Percentiles rank a stretch among this genome's conserved stretches.
These are phyloP conservation scores for Spinus olivaceus DNA, from an alignment of 2,797 vertebrate genomes.

Conservation along the genomic window DNA sequence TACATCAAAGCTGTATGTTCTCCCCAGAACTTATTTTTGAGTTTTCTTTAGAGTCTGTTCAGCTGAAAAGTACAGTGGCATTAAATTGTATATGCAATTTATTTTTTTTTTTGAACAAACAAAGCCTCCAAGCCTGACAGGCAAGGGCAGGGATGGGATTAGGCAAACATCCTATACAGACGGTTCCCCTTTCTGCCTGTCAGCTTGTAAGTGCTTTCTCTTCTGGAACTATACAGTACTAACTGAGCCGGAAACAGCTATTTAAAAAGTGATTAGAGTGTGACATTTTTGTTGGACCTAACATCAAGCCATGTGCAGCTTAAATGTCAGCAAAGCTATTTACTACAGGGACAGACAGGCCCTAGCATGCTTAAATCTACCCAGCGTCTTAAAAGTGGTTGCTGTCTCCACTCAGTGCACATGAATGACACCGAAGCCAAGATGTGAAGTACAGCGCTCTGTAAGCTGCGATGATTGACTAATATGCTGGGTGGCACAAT, in stretches of 20 bases:
- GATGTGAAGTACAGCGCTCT: neutral
- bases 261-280: constrained; percentile 53
- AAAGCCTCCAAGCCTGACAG: constrained; percentile 18
- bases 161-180: constrained; percentile 56
- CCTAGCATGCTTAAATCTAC: neutral
- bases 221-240: constrained; percentile 46
- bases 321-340: constrained; percentile 28
- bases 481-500: constrained; percentile 9
- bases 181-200: constrained; percentile 46
- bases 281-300: constrained; percentile 48
- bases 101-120: neutral
- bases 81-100: neutral
- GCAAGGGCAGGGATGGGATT: constrained; percentile 51
- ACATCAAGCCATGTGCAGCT: neutral
- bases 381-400: neutral
- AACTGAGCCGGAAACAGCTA: constrained; percentile 62
- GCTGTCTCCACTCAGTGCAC: neutral
- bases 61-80: neutral
- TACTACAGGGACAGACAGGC: neutral
- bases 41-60: neutral
- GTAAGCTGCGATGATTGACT: constrained; percentile 20
- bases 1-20: neutral
- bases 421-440: neutral
- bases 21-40: neutral
- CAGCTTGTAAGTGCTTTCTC: constrained; percentile 59